These are phyloP conservation scores for Meliscaeva auricollis DNA, from an alignment of 2,888 invertebrate species.

Conservation along the genomic window DNA sequence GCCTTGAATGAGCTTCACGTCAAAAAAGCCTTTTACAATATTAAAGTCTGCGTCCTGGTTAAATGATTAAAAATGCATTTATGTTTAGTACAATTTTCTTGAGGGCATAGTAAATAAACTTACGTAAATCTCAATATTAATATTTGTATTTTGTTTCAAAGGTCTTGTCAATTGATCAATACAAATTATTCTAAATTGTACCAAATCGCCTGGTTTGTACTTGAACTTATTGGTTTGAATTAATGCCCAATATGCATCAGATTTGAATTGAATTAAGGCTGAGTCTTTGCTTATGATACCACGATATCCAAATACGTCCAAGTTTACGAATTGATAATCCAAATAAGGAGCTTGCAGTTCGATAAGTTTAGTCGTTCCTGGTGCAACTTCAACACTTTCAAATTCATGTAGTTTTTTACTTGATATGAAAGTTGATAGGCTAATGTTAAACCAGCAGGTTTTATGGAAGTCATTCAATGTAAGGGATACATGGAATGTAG, in stretches of 20 bases:
- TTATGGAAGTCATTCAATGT: slow-evolving; percentile 84
- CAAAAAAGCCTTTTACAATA: slow-evolving; percentile 92
- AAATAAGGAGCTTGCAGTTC: slow-evolving; percentile 10
- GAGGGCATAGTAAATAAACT: slow-evolving; percentile 84
- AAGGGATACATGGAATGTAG: slow-evolving; percentile 39
- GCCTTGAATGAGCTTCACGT: slow-evolving; percentile 83
- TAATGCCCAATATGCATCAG: slow-evolving; percentile 88
- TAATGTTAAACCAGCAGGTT: slow-evolving; percentile 48
- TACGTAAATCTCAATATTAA: slow-evolving; percentile 87
- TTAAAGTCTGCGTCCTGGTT: slow-evolving; percentile 90
- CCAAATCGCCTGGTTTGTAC: slow-evolving; percentile 93
- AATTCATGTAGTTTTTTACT: background rate
- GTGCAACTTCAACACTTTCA: slow-evolving; percentile 38
- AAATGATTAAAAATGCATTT: background rate
- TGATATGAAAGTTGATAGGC: background rate
- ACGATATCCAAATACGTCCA: slow-evolving; percentile 8
- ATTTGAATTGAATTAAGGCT: background rate
- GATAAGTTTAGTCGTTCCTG: slow-evolving; percentile 27
- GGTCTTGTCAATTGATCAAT: slow-evolving; percentile 90
- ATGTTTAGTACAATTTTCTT: no score
- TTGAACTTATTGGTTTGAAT: slow-evolving; percentile 96
- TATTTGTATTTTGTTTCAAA: slow-evolving; percentile 84
- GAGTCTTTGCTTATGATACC: slow-evolving; percentile 27
- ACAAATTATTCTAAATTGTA: slow-evolving; percentile 87
- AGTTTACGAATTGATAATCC: background rate